phyloP scores from a whole-genome alignment of 2,888 invertebrate genomes.

The Brachyptera risi region DNA sequence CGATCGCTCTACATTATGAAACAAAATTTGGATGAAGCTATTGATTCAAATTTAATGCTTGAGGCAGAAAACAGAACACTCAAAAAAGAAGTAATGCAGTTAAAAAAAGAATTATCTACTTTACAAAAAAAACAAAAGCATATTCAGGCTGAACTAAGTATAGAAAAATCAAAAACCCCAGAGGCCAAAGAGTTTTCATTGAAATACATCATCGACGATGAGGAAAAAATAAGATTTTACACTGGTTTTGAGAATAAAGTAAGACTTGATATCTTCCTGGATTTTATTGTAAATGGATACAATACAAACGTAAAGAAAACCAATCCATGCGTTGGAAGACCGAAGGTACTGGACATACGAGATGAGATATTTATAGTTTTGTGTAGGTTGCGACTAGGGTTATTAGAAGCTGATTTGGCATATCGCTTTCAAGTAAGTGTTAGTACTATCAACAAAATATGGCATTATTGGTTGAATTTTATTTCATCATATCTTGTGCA shows the following conservation, averaged over 20 bases:
- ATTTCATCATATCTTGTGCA: not conserved
- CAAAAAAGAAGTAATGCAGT: not conserved
- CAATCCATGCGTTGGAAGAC: not conserved
- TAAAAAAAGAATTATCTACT: not conserved
- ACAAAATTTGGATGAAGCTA: not conserved
- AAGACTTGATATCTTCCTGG: not conserved
- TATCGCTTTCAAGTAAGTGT: slow-evolving; percentile 2
- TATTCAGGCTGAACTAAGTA: not conserved
- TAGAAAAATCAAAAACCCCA: not conserved
- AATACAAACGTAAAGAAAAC: not conserved
- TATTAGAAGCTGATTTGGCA: slow-evolving; percentile 10
- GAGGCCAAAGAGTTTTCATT: slow-evolving; percentile 1
- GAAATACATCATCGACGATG: not conserved
- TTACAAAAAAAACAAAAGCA: not conserved
- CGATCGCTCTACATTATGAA: not conserved
- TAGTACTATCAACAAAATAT: not conserved
- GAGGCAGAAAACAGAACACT: not conserved
- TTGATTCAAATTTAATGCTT: not conserved
- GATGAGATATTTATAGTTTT: not conserved
- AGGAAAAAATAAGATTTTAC: slow-evolving; percentile 1
- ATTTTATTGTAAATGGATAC: not conserved
- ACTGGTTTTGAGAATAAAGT: not conserved
- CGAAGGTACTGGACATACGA: not conserved
- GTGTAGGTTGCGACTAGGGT: not conserved
- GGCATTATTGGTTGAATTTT: not conserved